Conservation (phyloP, 2,113 vertebrate genomes). For the Gallinago undulata region DNA sequence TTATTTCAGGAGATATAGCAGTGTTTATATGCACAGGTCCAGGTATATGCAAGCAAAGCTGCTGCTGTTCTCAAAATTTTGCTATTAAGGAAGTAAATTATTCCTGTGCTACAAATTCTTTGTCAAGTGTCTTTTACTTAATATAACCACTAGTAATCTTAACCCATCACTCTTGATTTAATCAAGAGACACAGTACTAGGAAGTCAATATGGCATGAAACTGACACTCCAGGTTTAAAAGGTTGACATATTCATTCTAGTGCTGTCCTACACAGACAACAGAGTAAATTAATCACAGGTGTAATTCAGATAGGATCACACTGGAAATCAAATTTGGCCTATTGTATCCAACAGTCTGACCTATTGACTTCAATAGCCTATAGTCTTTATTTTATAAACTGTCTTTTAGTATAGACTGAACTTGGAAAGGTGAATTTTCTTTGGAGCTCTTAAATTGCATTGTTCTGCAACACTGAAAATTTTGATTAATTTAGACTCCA, state of each 20-base stretch:
- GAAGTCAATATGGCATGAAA: not conserved
- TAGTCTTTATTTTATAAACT: not conserved
- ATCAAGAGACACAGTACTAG: not conserved
- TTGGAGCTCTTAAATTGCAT: not conserved
- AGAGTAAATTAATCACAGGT: constrained; percentile 13
- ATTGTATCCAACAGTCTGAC: not conserved
- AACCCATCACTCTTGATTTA: constrained; percentile 5
- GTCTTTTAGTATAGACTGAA: not conserved
- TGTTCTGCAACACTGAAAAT: not conserved
- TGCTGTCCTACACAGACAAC: not conserved
- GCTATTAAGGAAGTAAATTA: not conserved
- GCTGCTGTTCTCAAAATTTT: not conserved
- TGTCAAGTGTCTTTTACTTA: not conserved
- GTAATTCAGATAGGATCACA: not conserved
- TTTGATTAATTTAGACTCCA: not conserved
- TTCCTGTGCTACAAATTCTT: not conserved
- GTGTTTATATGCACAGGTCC: not conserved
- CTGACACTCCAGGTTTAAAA: not conserved
- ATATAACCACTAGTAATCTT: not conserved
- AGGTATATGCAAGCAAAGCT: not conserved
- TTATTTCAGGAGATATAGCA: not conserved
- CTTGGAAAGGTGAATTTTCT: not conserved
- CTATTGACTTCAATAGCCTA: not conserved
- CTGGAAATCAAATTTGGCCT: not conserved
- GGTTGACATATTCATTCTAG: not conserved